Base-by-base conservation (phyloP, 1,140 invertebrate genomes). In the Drosophila hydei region DNA sequence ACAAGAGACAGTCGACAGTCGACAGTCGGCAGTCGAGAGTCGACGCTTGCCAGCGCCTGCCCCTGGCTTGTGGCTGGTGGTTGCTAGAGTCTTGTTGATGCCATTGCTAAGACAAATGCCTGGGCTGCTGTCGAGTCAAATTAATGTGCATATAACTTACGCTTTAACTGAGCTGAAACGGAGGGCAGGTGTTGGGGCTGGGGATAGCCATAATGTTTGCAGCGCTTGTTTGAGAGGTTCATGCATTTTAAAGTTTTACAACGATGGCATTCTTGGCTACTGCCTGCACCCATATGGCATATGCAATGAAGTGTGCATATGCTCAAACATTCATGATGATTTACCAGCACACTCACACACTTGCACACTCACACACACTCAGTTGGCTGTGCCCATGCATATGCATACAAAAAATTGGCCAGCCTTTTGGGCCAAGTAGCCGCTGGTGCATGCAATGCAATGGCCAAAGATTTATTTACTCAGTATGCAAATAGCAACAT, bases 111-210 rank as follows among this genome's bases (percentile, higher is more conserved):
- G 80, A 85, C 81, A 85, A 85, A 85, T 85, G 80, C 80, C 72
- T 47, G 70, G 73, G 81, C 77, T 85, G 80, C 73, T 80, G 81
- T 72, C 77, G 77, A 52, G 60, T 38, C 65, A 85, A 85, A 85
- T 85, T 85, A 85, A 85, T 85, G 77, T 85, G 81, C 80, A 87
- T 85, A 85, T 85, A 85, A 85, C 80, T 85, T 85, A 85, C 70
- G 77, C 77, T 84, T 85, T 84, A 73, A 80, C 61, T 42, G 55
- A 47, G 55, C 19, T 33, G 7, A 42, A 16, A 12, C 23, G 25
- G 8, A 25, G 18, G 3, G 40, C 4, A 25, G n/a, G 25, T n/a
- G 38, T 9, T 9, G 27, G 18, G 21, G 48, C 12, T 45, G 18
- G 11, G 27, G 19, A 38, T 48, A 19, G 14, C 64, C 64, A 77